These are phyloP conservation scores for Electrona antarctica DNA, from an alignment of 2,113 vertebrate species.

Conservation along the genomic window DNA sequence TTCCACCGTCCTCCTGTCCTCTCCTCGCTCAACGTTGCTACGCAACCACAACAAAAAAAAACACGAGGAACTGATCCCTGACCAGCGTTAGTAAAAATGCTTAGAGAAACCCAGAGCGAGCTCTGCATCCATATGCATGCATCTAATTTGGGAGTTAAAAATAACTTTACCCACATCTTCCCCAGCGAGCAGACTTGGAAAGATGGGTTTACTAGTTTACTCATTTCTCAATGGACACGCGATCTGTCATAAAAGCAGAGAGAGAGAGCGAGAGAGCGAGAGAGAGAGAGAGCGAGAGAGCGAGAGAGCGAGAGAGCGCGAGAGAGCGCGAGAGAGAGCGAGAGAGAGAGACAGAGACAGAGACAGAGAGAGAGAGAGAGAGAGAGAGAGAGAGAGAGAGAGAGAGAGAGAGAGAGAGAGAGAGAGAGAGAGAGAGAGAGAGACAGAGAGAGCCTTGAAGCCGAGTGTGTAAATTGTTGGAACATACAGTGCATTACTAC, in stretches of 20 bases:
- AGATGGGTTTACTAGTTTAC: conserved; percentile 20
- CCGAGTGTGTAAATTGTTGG: no score
- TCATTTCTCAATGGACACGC: conserved; percentile 15
- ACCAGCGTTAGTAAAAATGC: background rate
- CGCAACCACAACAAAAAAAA: conserved; percentile 2
- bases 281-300: background rate
- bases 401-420: conserved; percentile 40
- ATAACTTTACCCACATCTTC: conserved; percentile 38
- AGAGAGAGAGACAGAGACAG: background rate
- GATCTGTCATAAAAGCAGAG: background rate
- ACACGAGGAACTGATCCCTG: background rate
- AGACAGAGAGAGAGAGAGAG: background rate
- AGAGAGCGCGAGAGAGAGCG: conserved; percentile 1
- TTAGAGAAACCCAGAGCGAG: background rate
- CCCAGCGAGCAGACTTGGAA: background rate
- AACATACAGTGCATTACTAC: no score
- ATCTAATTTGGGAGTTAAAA: conserved; percentile 39
- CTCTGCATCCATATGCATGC: conserved; percentile 28
- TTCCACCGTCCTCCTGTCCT: no score
- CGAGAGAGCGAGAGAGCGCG: background rate
- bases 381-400: conserved; percentile 34
- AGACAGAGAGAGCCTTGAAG: no score
- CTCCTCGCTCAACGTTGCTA: conserved; percentile 30
- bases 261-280: conserved; percentile 42
- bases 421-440: background rate